Base-by-base conservation (phyloP, 1,140 invertebrate genomes). In the Theocolax elegans region DNA sequence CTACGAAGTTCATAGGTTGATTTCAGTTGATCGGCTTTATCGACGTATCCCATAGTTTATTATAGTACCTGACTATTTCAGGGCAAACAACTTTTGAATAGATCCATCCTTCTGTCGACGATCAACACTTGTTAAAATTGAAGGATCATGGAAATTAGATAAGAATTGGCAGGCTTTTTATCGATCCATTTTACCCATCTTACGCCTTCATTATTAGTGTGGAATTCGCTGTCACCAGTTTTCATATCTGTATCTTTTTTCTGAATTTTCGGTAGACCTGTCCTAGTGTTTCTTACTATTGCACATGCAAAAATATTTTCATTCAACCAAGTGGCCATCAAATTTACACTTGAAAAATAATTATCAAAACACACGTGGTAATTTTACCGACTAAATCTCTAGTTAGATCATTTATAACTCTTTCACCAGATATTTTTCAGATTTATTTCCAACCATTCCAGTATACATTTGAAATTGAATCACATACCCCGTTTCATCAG, bases 401-500 rank as follows among this genome's bases (percentile, higher is more conserved):
- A 21, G 76, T 79, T 53, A 84, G 73, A 67, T 77, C 73, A 70
- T 76, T 74, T 74, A 81, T 78, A 29, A 84, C 80, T 72, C 78
- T 72, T 59, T 74, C 76, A 67, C 80, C 81, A 76, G 78, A 48
- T 68, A 63, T 67, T 60, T 78, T 51, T 75, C 73, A 80, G 21
- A 72, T 62, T 66, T 53, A 27, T 27, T 53, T 15, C 78, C 72
- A 65, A 71, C 72, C 71, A 84, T 85, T 7, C 86, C 84, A 17
- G 78, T 81, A 74, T 87, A 87, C 53, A 87, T 78, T 72, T 84
- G 69, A 76, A 85, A 87, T 68, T 83, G 75, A 53, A 75, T 80
- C 58, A 83, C 79, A 72, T 83, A 87, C 25, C 85, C 83, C 21
- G 76, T 73, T 17, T 78, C 82, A 85, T 66, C 75, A 83, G 86